Evolutionary conservation across 2,113 vertebrate genomes (phyloP).

Genomic region (Percopsis transmontana): DNA sequence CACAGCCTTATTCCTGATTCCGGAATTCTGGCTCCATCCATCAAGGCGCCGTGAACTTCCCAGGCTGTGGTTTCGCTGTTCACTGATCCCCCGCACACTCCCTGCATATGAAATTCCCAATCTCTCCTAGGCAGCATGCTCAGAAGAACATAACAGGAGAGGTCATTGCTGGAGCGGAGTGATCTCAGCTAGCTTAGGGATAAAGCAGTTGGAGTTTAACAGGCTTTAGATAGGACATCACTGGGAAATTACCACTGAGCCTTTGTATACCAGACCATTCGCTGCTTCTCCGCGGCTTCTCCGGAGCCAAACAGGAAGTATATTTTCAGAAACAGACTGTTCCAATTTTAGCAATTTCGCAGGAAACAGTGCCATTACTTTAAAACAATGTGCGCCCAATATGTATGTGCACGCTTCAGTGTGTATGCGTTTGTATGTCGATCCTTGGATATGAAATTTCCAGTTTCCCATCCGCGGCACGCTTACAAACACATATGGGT

Average conservation of each 20-base stretch:
- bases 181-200: conserved; percentile 13
- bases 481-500: no score
- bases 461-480: no score
- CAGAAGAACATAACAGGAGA: conserved; percentile 21
- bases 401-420: no score
- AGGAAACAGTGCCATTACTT: no score
- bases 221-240: conserved; percentile 30
- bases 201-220: conserved; percentile 15
- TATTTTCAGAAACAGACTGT: no score
- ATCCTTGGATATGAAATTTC: no score
- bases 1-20: conserved; percentile 63
- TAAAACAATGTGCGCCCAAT: no score
- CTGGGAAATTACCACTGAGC: conserved; percentile 38
- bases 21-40: conserved; percentile 54
- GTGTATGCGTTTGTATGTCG: no score
- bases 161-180: conserved; percentile 8
- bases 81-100: conserved; percentile 36
- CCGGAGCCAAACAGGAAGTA: no score
- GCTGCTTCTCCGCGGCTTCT: not conserved
- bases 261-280: not conserved
- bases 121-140: conserved; percentile 11
- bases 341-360: no score
- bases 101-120: conserved; percentile 50
- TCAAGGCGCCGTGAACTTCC: conserved; percentile 57
- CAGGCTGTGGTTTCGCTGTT: conserved; percentile 34